Percentiles rank a stretch among this genome's conserved stretches.
Conservation (phyloP, 1,140 invertebrate genomes). For the Telenomus remus region DNA sequence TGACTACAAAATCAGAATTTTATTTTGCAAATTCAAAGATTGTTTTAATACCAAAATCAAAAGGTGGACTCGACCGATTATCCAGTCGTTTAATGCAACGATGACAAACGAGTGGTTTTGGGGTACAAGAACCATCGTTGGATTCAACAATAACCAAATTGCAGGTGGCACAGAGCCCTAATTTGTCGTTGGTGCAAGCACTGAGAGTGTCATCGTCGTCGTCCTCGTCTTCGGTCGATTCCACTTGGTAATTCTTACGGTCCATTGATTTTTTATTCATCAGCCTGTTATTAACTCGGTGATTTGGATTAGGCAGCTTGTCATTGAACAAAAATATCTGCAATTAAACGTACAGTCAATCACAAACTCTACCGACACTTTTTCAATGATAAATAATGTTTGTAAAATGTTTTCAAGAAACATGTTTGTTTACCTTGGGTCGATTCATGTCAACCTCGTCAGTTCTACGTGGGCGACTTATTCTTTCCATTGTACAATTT, state of each 20-base stretch:
- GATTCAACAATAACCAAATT: constrained; percentile 55
- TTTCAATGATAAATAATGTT: background rate
- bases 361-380: too few relatives aligned
- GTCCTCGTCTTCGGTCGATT: constrained; percentile 19
- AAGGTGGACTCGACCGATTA: constrained; percentile 56
- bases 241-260: constrained; percentile 34
- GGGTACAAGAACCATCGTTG: constrained; percentile 20
- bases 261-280: constrained; percentile 34
- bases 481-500: constrained; percentile 6
- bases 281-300: constrained; percentile 1
- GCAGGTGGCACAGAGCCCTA: constrained; percentile 64
- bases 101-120: constrained; percentile 64
- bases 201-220: constrained; percentile 32
- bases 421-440: constrained; percentile 8
- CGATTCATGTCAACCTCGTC: constrained; percentile 3
- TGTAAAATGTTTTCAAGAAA: background rate
- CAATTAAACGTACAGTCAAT: too few relatives aligned
- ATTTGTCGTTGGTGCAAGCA: constrained; percentile 34
- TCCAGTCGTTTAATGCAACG: constrained; percentile 62
- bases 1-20: too few relatives aligned
- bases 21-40: too few relatives aligned
- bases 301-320: too few relatives aligned
- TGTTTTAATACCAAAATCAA: background rate
- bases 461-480: background rate
- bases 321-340: too few relatives aligned